Evolutionary conservation across 2,113 vertebrate genomes (phyloP).

Genomic region (Clarias batrachus): DNA sequence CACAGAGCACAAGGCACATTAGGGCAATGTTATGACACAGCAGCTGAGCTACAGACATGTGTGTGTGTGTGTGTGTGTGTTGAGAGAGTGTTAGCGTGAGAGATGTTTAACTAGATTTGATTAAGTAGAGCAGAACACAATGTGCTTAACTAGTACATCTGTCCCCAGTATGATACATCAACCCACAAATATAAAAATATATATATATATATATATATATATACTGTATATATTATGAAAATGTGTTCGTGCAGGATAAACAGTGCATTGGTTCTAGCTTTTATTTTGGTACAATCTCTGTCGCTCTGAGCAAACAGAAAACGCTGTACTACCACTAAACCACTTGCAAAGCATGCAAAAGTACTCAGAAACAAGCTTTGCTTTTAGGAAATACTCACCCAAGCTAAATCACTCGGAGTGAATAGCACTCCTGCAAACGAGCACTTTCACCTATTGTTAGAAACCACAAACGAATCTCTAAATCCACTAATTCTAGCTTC

Average conservation of each 20-base stretch:
- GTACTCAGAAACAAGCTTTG: background rate
- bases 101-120: background rate
- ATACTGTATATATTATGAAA: background rate
- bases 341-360: background rate
- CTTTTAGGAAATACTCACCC: background rate
- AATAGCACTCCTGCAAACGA: constrained; percentile 1
- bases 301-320: background rate
- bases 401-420: background rate
- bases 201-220: background rate
- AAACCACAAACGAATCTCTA: background rate
- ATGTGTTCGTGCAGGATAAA: background rate
- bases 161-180: constrained; percentile 5
- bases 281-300: background rate
- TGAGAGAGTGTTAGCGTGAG: background rate
- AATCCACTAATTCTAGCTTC: background rate
- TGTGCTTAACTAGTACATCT: constrained; percentile 22
- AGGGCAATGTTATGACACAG: constrained; percentile 11
- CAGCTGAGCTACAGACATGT: background rate
- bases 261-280: background rate
- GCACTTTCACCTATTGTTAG: background rate
- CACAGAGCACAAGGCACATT: background rate
- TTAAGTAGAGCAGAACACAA: no score
- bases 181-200: background rate
- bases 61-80: background rate
- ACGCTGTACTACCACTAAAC: background rate